A percentile compares a stretch with the other conserved stretches of the same genome.
phyloP scores from a whole-genome alignment of 92 coral and sea anemone genomes.

The Bergia sp. region DNA sequence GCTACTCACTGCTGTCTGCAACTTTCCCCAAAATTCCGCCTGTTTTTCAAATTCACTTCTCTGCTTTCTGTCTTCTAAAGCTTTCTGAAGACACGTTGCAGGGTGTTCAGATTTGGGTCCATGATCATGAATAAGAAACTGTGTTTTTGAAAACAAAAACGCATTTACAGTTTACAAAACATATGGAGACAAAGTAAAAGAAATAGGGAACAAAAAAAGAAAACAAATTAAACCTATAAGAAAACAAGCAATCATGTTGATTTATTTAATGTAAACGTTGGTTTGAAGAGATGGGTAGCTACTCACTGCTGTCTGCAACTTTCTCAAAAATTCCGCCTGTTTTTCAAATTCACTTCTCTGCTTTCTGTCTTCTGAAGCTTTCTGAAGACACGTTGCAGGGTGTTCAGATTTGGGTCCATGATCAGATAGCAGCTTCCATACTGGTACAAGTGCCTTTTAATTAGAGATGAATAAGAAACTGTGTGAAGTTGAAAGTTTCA shows the following conservation, averaged over 20 bases:
- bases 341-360: background rate
- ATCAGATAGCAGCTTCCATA: background rate
- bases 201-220: too few species aligned
- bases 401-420: background rate
- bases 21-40: slow-evolving; percentile 2
- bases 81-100: slow-evolving; percentile 4
- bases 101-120: background rate
- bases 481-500: background rate
- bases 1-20: background rate
- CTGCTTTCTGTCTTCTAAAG: background rate
- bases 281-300: too few species aligned
- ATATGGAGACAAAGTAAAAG: too few species aligned
- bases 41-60: background rate
- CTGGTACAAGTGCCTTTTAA: background rate
- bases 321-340: background rate
- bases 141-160: too few species aligned
- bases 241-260: too few species aligned
- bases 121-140: too few species aligned
- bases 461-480: background rate
- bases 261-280: too few species aligned
- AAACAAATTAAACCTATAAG: too few species aligned
- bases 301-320: slow-evolving; percentile 6
- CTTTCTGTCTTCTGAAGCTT: background rate
- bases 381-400: slow-evolving; percentile 1
- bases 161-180: too few species aligned